A percentile compares a stretch with the other conserved stretches of the same genome.
phyloP scores from a whole-genome alignment of 2,113 vertebrate species.

The Nibea albiflora region DNA sequence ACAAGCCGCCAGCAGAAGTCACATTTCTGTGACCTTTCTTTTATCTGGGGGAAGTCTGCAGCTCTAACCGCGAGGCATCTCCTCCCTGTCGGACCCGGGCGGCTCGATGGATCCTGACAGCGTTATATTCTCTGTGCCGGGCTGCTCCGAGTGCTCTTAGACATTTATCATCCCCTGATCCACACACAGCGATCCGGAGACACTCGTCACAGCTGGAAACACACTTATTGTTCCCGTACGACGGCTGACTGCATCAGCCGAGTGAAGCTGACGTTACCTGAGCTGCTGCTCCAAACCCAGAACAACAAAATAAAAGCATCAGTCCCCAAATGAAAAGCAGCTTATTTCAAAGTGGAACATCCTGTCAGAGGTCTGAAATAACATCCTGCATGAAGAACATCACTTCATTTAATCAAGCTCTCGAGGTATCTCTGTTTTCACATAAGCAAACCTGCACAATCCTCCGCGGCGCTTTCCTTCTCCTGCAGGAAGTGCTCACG shows the following conservation, averaged over 20 bases:
- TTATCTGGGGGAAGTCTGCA: constrained; percentile 6
- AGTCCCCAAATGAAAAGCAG: background rate
- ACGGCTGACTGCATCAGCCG: background rate
- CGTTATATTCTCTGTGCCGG: background rate
- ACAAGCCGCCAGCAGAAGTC: background rate
- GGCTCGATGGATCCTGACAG: constrained; percentile 15
- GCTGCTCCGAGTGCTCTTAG: constrained; percentile 7
- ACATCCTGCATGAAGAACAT: background rate
- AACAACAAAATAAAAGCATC: background rate
- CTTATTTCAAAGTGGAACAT: background rate
- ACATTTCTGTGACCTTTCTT: constrained; percentile 1
- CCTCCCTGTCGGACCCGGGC: background rate
- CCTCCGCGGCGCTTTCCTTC: background rate
- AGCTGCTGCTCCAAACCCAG: background rate
- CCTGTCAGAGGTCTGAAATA: background rate
- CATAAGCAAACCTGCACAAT: too few relatives aligned
- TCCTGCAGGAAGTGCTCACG: background rate
- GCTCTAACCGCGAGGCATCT: background rate
- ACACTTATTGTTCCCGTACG: background rate
- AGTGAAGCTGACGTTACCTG: background rate
- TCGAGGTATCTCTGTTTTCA: background rate
- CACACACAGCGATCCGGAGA: constrained; percentile 11
- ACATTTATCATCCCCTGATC: constrained; percentile 29
- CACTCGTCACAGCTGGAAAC: constrained; percentile 39
- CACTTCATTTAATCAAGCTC: background rate